Conservation (phyloP, 2,797 vertebrate species). For the Chlorospingus flavigularis region DNA sequence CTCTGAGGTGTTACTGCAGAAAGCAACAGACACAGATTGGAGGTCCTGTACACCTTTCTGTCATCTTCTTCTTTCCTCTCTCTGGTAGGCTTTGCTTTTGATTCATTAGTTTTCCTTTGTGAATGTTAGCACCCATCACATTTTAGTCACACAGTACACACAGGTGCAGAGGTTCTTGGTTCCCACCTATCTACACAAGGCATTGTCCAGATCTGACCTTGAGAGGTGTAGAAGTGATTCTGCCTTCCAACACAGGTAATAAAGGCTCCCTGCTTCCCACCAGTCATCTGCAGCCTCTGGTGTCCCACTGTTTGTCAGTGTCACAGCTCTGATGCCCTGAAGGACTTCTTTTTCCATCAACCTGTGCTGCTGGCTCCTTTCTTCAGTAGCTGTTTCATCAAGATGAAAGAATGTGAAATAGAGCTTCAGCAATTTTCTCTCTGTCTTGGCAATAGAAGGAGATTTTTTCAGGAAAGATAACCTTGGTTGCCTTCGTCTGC, state of each 20-base stretch:
- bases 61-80: neutral
- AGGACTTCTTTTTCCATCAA: neutral
- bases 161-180: neutral
- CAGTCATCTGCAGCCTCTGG: neutral
- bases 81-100: neutral
- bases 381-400: neutral
- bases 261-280: neutral
- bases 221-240: neutral
- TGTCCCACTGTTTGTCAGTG: neutral
- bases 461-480: neutral
- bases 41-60: neutral
- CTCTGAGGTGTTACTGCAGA: neutral
- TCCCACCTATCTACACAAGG: neutral
- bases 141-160: neutral
- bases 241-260: neutral
- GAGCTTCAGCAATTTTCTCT: neutral
- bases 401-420: neutral
- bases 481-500: neutral
- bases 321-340: neutral
- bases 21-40: neutral
- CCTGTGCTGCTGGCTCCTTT: neutral
- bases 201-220: neutral
- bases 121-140: neutral
- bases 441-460: neutral
- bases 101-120: neutral